phyloP scores from a whole-genome alignment of 2,113 vertebrate species.

The Hiodon alosoides region DNA sequence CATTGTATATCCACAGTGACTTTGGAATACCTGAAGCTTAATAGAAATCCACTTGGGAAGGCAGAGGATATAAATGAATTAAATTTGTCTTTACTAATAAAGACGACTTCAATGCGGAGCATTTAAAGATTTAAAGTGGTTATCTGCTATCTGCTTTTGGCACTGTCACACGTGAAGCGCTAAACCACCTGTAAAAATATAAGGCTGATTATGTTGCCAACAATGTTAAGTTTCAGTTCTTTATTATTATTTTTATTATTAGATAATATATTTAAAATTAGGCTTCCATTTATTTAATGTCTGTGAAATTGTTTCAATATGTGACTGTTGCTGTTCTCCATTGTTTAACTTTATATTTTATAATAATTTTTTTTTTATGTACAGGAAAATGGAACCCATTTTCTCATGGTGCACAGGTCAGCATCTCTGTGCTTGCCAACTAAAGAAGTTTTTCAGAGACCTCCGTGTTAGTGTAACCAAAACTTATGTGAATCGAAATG shows the following conservation, averaged over 20 bases:
- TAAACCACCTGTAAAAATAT: neutral
- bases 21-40: no score
- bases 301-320: slow-evolving; percentile 11
- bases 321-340: slow-evolving; percentile 17
- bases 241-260: slow-evolving; percentile 14
- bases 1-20: no score
- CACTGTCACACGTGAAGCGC: neutral
- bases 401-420: neutral
- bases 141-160: no score
- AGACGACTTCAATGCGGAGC: no score
- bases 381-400: neutral
- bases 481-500: neutral
- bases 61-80: no score
- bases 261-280: slow-evolving; percentile 20
- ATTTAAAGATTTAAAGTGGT: no score
- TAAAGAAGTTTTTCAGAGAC: neutral
- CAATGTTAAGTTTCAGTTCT: neutral
- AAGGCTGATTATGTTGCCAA: neutral
- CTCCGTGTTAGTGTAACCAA: neutral
- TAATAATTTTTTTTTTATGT: slow-evolving; percentile 19
- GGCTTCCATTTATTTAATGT: slow-evolving; percentile 12
- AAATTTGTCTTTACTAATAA: no score
- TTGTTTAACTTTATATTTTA: slow-evolving; percentile 12
- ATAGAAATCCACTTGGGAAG: no score
- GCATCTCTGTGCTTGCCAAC: neutral